These are phyloP conservation scores for Selene dorsalis DNA, from an alignment of 2,797 vertebrate species.

Conservation along the genomic window DNA sequence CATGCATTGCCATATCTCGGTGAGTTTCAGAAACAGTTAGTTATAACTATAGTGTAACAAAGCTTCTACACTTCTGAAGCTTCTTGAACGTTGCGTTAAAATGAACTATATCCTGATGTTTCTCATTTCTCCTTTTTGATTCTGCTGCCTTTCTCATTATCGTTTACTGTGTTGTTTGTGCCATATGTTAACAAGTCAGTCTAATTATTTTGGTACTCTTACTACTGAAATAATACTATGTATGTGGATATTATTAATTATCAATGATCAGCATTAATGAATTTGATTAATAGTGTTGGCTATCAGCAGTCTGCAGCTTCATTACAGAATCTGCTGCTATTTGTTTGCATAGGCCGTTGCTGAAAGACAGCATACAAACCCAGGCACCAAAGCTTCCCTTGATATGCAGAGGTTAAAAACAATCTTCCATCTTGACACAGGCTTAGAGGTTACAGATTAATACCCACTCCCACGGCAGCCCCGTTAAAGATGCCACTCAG, in stretches of 20 bases:
- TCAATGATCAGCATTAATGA: neutral
- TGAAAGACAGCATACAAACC: slow-evolving; percentile 19
- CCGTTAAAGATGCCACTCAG: slow-evolving; percentile 73
- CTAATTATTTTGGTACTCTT: neutral
- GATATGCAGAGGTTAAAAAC: slow-evolving; percentile 48
- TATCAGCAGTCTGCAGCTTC: slow-evolving; percentile 5
- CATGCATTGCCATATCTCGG: slow-evolving; percentile 82
- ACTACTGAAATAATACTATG: too few species aligned
- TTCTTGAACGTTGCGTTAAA: neutral
- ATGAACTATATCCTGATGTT: neutral
- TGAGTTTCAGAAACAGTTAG: slow-evolving; percentile 73
- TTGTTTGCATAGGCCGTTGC: slow-evolving; percentile 9
- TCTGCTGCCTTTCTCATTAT: neutral
- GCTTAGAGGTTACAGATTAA: slow-evolving; percentile 72
- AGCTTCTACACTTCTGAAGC: neutral
- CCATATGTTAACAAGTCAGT: neutral
- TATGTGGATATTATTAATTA: neutral
- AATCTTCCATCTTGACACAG: slow-evolving; percentile 51
- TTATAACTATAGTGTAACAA: neutral
- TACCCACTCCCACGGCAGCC: slow-evolving; percentile 60
- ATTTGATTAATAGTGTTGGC: neutral
- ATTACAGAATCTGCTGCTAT: slow-evolving; percentile 3
- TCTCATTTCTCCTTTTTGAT: neutral
- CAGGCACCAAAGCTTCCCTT: slow-evolving; percentile 28
- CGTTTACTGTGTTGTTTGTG: neutral